Conservation (phyloP, 2,113 vertebrate genomes). For the Halcyon senegalensis region DNA sequence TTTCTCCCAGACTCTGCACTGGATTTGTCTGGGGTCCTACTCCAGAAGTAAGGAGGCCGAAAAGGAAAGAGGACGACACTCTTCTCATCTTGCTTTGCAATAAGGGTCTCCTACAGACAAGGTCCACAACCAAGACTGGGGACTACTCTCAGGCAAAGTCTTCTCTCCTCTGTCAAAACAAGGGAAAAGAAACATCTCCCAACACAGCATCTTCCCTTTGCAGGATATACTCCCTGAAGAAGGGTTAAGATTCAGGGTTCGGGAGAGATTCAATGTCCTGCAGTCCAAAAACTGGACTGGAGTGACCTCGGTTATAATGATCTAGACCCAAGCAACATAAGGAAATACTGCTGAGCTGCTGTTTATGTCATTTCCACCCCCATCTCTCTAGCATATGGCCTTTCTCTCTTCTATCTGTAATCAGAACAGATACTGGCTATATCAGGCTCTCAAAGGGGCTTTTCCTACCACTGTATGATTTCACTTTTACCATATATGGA, state of each 20-base stretch:
- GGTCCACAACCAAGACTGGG: not conserved
- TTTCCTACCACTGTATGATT: not conserved
- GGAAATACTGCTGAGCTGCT: slow-evolving; percentile 6
- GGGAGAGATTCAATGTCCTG: not conserved
- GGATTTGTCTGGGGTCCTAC: not conserved
- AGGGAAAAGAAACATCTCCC: not conserved
- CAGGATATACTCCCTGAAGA: not conserved
- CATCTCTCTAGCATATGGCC: not conserved
- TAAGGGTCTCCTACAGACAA: not conserved
- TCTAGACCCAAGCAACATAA: not conserved
- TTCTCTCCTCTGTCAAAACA: not conserved
- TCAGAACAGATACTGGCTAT: not conserved
- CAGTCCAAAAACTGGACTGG: not conserved
- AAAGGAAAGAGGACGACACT: not conserved
- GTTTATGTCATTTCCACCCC: slow-evolving; percentile 9
- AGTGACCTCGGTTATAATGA: not conserved
- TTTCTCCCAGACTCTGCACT: not conserved
- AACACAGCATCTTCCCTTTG: not conserved
- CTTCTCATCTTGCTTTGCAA: not conserved
- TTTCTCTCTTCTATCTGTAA: not conserved
- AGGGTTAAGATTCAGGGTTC: not conserved
- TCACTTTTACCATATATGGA: not conserved
- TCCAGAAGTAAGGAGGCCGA: not conserved
- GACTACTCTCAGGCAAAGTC: not conserved
- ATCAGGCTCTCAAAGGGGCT: not conserved